phyloP scores from a whole-genome alignment of 2,888 invertebrate species.

The Priocnemis perturbator region DNA sequence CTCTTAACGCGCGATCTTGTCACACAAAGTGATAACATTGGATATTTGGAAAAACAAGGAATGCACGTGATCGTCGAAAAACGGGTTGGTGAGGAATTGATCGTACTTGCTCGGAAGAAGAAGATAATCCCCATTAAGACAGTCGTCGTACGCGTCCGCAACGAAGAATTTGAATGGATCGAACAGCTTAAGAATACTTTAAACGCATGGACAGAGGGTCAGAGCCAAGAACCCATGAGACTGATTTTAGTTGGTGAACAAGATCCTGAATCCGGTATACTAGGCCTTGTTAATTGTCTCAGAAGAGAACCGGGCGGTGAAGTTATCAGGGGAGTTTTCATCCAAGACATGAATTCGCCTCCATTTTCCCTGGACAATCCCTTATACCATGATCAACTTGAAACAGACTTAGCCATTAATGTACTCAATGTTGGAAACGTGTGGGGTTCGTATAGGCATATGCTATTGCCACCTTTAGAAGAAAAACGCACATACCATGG shows the following conservation, averaged over 20 bases:
- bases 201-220: conserved; percentile 72
- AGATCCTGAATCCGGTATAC: conserved; percentile 82
- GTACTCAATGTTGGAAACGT: conserved; percentile 77
- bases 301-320: conserved; percentile 84
- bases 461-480: conserved; percentile 79
- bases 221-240: conserved; percentile 75
- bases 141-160: conserved; percentile 57
- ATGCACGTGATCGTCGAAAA: conserved; percentile 64
- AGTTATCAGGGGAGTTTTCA: conserved; percentile 80
- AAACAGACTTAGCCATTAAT: conserved; percentile 87
- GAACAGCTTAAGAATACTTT: conserved; percentile 65
- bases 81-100: conserved; percentile 36
- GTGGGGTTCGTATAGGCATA: conserved; percentile 91
- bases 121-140: conserved; percentile 57
- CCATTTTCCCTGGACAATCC: conserved; percentile 80
- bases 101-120: conserved; percentile 58
- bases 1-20: conserved; percentile 60
- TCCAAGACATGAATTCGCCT: conserved; percentile 79
- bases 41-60: conserved; percentile 11
- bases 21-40: conserved; percentile 22
- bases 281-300: conserved; percentile 93
- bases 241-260: conserved; percentile 82
- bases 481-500: conserved; percentile 80
- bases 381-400: conserved; percentile 81
- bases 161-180: conserved; percentile 72